These are phyloP conservation scores for Bombycilla garrulus DNA, from an alignment of 2,113 vertebrate species.

Conservation along the genomic window DNA sequence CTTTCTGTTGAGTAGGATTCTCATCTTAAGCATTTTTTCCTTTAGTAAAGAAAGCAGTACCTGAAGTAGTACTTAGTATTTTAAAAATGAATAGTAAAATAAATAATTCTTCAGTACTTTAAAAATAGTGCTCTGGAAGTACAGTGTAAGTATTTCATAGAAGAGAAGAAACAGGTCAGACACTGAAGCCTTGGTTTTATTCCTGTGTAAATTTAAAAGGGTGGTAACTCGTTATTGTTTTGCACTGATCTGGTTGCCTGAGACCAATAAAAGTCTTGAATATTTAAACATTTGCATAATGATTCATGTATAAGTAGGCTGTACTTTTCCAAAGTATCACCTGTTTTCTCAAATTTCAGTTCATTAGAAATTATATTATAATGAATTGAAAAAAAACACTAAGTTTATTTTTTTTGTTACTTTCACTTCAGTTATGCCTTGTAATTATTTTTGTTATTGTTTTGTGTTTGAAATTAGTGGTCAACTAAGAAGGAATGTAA, in stretches of 20 bases:
- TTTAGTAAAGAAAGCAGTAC: not conserved
- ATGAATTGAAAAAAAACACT: not conserved
- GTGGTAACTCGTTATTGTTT: not conserved
- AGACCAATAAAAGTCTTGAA: not conserved
- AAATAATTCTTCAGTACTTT: not conserved
- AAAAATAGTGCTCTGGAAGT: not conserved
- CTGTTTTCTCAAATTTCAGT: not conserved
- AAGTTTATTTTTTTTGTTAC: not conserved
- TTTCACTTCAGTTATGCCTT: not conserved
- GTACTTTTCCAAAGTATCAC: not conserved
- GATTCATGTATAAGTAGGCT: not conserved
- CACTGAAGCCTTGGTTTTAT: not conserved
- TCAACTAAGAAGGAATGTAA: conserved; percentile 15
- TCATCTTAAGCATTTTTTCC: not conserved
- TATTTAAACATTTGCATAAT: not conserved
- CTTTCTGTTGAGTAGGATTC: not conserved
- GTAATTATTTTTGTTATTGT: not conserved
- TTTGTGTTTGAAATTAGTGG: not conserved
- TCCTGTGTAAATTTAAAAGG: not conserved
- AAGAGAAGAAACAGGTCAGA: not conserved
- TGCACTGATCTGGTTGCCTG: not conserved
- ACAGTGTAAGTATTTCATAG: not conserved
- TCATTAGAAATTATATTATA: not conserved
- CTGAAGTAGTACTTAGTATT: not conserved
- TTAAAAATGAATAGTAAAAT: not conserved